These are phyloP conservation scores for Physella acuta DNA, from an alignment of 1,140 invertebrate genomes.

Conservation along the genomic window DNA sequence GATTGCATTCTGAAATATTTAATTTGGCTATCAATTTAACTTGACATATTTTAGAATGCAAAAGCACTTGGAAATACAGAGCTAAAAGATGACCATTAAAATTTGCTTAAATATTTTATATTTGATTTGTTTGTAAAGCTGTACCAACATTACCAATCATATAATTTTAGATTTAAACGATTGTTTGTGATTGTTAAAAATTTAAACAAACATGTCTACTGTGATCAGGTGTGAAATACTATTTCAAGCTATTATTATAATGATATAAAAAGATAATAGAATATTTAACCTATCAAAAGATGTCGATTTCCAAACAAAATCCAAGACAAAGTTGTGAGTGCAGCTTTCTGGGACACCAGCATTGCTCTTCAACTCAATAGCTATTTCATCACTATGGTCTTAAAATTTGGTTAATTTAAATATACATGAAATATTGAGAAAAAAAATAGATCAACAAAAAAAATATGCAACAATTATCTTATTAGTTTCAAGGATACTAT, in stretches of 20 bases:
- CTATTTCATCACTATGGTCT: constrained; percentile 96
- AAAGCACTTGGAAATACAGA: too few species aligned
- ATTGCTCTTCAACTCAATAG: constrained; percentile 91
- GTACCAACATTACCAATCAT: too few species aligned
- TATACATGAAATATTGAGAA: neutral
- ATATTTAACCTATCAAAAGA: constrained; percentile 87
- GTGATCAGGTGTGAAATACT: too few species aligned
- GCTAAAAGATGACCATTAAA: too few species aligned
- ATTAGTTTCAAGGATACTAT: constrained; percentile 67
- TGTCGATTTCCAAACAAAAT: constrained; percentile 99
- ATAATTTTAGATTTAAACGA: too few species aligned
- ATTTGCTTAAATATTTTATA: too few species aligned
- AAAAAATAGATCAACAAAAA: neutral
- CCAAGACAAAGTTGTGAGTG: constrained; percentile 93
- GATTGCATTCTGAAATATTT: constrained; percentile 81
- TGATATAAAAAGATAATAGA: neutral
- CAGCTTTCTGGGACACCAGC: constrained; percentile 87
- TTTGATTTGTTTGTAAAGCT: too few species aligned
- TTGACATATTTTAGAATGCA: too few species aligned
- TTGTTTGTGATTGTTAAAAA: too few species aligned
- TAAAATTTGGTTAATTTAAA: constrained; percentile 1
- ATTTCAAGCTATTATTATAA: neutral
- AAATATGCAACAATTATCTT: neutral
- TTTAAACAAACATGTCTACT: too few species aligned
- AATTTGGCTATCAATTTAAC: neutral